Base-by-base conservation (phyloP, 2,113 vertebrate genomes). In the Gavialis gangeticus region DNA sequence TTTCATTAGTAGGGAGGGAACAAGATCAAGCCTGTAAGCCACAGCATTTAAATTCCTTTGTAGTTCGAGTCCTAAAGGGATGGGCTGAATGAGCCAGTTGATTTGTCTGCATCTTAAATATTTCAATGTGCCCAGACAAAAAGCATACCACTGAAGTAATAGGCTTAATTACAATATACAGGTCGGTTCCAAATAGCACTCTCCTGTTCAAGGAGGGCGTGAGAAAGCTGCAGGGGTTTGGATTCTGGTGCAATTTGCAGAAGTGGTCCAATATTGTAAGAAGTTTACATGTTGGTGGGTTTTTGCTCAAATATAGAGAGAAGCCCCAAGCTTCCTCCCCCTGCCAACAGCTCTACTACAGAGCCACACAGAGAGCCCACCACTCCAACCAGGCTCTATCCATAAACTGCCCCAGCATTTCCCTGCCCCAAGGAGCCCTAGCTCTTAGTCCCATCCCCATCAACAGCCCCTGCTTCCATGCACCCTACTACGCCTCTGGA, bases 331-430 rank as follows among this genome's bases (percentile, higher is more conserved):
- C n/a, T 67, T 87, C 84, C 58, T 30, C 2, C 64, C 17, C 4
- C 1, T 34, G 58, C 2, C 1, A 1, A 12, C 34, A 82, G 56
- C 17, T 75, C 12, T 62, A 57, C 19, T 1, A 2, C 37, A 84
- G 10, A 3, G 46, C 58, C 79, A n/a, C 28, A n/a, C 64, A 67
- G 9, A n/a, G 30, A n/a, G 27, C 3, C 16, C 14, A 30, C 15
- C 28, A 13, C 28, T 66, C 64, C n/a, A 66, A 46, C 37, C 37
- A 46, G 37, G 37, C 37, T 46, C 46, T 46, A 67, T 15, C 64
- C 64, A 67, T 8, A 66, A 66, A 16, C 64, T n/a, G 28, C 28
- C n/a, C 9, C 64, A 67, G 4, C 64, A 67, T 10, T 67, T 67
- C 28, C n/a, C 28, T 67, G 64, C 64, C 22, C 24, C 60, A 21